Evolutionary conservation across 2,888 invertebrate genomes (phyloP), one percentile per base, ranked within the genome.

Genomic region (Crioceris asparagi): DNA sequence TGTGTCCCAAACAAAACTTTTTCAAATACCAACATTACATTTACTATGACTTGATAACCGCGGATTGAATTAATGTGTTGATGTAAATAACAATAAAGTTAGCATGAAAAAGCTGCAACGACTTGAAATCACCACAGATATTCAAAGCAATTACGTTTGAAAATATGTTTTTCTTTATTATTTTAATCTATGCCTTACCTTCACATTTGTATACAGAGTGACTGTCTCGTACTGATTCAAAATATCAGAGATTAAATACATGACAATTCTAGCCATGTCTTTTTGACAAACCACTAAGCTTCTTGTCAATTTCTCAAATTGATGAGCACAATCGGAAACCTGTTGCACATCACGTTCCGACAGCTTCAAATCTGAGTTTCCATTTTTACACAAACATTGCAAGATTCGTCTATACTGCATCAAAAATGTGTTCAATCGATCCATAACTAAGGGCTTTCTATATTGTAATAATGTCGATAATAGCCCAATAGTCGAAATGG

Each of bases 241-340:
- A 49, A 70, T 56, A 53, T 70, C 66, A 3, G 67, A 64, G 32
- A 70, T 60, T 39, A 70, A 54, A 56, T 67, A 68, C 35, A 63
- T 61, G 5, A 66, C 53, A 17, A 68, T 61, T 46, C 69, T 57
- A 7, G 55, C 45, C 51, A 69, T 60, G 45, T 68, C 62, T 46
- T 60, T 65, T 35, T 59, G 56, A 31, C 54, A 53, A 19, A 45
- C 40, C 7, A 57, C 54, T 38, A 67, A 51, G 30, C 47, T 55
- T 36, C 54, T 60, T 3, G 62, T 61, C 34, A 65, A 49, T 46
- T 60, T 64, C 45, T 65, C 64, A 15, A 66, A 49, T 39, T 54
- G 51, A 49, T 64, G 60, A n/a, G 62, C 61, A 47, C 60, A 62
- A 39, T 63, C 55, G 4, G 59, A 43, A 6, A 62, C 43, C 35